Conservation (phyloP, 2,888 invertebrate genomes). For the Atrina japonica region DNA sequence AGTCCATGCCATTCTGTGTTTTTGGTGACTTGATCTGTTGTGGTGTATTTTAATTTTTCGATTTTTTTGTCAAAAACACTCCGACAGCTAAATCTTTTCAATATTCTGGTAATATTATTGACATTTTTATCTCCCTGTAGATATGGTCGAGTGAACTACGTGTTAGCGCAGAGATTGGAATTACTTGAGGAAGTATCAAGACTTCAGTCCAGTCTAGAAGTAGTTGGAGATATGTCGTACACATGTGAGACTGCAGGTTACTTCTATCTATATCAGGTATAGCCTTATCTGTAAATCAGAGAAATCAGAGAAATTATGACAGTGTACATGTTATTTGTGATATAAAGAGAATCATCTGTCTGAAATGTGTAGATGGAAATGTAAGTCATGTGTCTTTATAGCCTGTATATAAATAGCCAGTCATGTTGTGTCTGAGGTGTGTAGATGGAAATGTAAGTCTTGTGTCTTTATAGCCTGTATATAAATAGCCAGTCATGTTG, state of each 20-base stretch:
- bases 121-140: conserved; percentile 81
- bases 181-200: conserved; percentile 92
- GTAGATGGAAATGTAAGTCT: not conserved
- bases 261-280: conserved; percentile 94
- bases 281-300: too few relatives aligned
- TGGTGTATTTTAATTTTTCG: too few relatives aligned
- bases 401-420: not conserved
- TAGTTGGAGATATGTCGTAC: conserved; percentile 83
- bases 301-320: too few relatives aligned
- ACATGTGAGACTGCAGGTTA: conserved; percentile 99
- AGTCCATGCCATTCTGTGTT: too few relatives aligned
- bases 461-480: too few relatives aligned
- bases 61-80: too few relatives aligned
- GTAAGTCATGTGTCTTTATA: not conserved
- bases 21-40: too few relatives aligned
- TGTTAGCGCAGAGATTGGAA: conserved; percentile 95
- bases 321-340: too few relatives aligned
- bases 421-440: too few relatives aligned
- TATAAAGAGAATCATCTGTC: not conserved
- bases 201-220: conserved; percentile 91
- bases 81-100: too few relatives aligned
- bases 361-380: not conserved
- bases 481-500: too few relatives aligned
- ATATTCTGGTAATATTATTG: too few relatives aligned
- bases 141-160: conserved; percentile 99